Conservation (phyloP, 2,113 vertebrate species). For the Indicator indicator region DNA sequence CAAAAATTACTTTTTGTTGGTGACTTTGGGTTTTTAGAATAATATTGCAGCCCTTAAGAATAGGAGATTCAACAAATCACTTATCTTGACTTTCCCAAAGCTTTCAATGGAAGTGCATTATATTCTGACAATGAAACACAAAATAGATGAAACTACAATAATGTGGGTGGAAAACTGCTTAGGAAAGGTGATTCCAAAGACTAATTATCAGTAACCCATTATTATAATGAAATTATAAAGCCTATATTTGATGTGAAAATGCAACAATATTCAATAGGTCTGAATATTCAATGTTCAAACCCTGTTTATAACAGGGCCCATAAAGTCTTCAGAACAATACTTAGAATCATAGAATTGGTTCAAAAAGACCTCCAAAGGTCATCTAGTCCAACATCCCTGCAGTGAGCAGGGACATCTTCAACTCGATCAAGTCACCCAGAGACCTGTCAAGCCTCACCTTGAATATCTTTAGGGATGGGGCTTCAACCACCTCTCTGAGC, state of each 20-base stretch:
- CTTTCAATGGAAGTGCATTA: neutral
- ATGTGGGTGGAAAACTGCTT: neutral
- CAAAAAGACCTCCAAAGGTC: too few species aligned
- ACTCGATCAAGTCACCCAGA: too few species aligned
- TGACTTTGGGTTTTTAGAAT: neutral
- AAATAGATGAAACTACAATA: neutral
- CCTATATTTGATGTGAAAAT: neutral
- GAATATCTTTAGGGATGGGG: too few species aligned
- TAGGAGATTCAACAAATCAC: rapidly evolving
- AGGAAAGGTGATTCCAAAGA: neutral
- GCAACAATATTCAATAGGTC: neutral
- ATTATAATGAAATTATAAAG: neutral
- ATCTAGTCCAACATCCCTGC: too few species aligned
- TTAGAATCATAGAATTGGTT: too few species aligned
- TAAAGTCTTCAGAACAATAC: neutral
- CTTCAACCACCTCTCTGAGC: too few species aligned
- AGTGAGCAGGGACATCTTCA: too few species aligned
- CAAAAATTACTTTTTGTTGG: neutral
- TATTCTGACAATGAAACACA: neutral
- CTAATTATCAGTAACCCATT: neutral
- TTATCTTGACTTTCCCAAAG: neutral
- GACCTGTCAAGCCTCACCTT: too few species aligned
- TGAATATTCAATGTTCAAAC: too few species aligned
- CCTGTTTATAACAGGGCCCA: rapidly evolving
- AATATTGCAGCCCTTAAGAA: neutral